These are phyloP conservation scores for Diplolepis rosae DNA, from an alignment of 2,888 invertebrate genomes.

Conservation along the genomic window DNA sequence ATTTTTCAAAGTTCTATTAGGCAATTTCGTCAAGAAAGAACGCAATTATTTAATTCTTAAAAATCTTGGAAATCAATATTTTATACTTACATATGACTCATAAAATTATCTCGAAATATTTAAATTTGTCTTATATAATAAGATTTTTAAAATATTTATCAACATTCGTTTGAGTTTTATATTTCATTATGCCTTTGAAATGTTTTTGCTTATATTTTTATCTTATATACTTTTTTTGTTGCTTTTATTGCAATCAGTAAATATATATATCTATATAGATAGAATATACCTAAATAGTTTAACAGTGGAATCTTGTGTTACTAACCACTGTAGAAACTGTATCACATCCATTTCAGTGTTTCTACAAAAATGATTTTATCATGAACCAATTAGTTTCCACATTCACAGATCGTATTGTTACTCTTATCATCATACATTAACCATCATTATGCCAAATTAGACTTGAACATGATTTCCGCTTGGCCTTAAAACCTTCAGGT, in stretches of 20 bases:
- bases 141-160: conserved; percentile 30
- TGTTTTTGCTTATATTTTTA: conserved; percentile 44
- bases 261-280: conserved; percentile 39
- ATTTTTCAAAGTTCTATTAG: conserved; percentile 41
- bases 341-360: conserved; percentile 66
- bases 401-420: conserved; percentile 42
- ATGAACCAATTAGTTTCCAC: conserved; percentile 42
- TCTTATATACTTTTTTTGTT: conserved; percentile 39
- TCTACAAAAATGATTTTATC: conserved; percentile 54
- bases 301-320: conserved; percentile 47
- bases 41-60: background rate
- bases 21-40: conserved; percentile 33
- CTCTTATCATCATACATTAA: conserved; percentile 34
- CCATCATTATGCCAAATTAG: conserved; percentile 25
- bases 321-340: conserved; percentile 56
- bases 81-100: conserved; percentile 17
- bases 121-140: conserved; percentile 14
- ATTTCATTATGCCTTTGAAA: conserved; percentile 40
- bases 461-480: background rate
- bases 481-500: background rate
- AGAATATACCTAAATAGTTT: conserved; percentile 51
- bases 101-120: conserved; percentile 23
- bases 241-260: conserved; percentile 38
- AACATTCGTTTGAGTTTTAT: conserved; percentile 46
- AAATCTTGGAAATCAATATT: conserved; percentile 15